Evolutionary conservation across 2,888 invertebrate genomes (phyloP), one percentile per base, ranked within the genome.

Genomic region (Actias luna): DNA sequence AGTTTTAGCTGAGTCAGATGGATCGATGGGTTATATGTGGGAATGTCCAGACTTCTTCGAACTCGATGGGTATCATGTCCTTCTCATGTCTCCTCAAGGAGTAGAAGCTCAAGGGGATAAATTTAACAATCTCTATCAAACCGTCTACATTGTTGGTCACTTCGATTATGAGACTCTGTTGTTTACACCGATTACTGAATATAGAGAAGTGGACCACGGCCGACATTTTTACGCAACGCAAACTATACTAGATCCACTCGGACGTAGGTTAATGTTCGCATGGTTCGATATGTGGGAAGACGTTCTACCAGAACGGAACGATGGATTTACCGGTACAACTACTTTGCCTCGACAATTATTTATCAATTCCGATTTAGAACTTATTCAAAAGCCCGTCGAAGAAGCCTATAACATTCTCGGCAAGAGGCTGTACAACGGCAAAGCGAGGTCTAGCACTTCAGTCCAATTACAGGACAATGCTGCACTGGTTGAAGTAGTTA

Each of bases 11-110:
- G 68, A 83, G 69, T 89, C 92, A 0, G 76, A 87, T 59, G 89
- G 88, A 7, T 71, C 67, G 18, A 77, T 89, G 0, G 89, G 89
- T 0, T 88, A 75, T 57, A 91, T 93, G 90, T 93, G 87, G 87
- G 93, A 93, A 70, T 93, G 93, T 75, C 93, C 93, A 0, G 93
- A 93, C 67, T 88, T 93, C 60, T 93, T 93, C 46, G 83, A 88
- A 67, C 64, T 93, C 0, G 64, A 79, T 27, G 87, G 85, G 0
- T 71, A 77, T 60, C 85, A 75, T 66, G 74, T 93, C 18, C 72
- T 93, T 1, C 66, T 93, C 4, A 83, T 93, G 62, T 93, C 91
- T 7, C 88, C 92, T 0, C 91, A 92, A 83, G 91, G 92, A 1
- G 64, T 92, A 0, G 4, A 72, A 60, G 65, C 86, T 1, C 69